These are phyloP conservation scores for Tethya wilhelma DNA, from an alignment of 37 sponge, comb jelly and placozoan genomes.

Conservation along the genomic window DNA sequence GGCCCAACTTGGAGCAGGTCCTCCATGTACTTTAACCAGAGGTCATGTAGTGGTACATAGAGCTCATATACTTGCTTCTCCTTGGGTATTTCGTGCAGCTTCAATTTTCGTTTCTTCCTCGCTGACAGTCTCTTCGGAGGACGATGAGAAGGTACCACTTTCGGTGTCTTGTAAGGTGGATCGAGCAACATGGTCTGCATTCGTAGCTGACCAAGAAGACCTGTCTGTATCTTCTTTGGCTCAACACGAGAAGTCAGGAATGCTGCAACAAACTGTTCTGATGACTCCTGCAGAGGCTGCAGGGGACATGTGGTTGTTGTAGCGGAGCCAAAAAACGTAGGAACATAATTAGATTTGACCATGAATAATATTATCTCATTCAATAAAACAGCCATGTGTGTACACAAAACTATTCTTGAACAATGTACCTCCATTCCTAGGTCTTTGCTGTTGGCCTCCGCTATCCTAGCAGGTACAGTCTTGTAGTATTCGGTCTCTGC, in stretches of 20 bases:
- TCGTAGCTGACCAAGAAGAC: constrained; percentile 24
- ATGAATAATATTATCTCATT: neutral
- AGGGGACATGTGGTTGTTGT: neutral
- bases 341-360: neutral
- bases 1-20: constrained; percentile 61
- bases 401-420: neutral
- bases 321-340: neutral
- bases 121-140: constrained; percentile 41
- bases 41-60: constrained; percentile 71
- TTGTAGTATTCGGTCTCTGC: constrained; percentile 20
- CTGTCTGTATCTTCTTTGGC: constrained; percentile 25
- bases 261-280: constrained; percentile 39
- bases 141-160: neutral
- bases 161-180: constrained; percentile 39
- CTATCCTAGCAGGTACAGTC: constrained; percentile 25
- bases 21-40: constrained; percentile 76
- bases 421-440: constrained; percentile 26
- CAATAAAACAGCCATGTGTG: neutral
- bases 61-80: constrained; percentile 58
- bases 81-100: constrained; percentile 50
- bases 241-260: constrained; percentile 51
- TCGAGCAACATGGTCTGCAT: constrained; percentile 43
- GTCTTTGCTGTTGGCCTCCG: constrained; percentile 4
- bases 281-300: neutral
- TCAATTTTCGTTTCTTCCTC: constrained; percentile 42